Evolutionary conservation across 2,113 vertebrate species (phyloP), one percentile per base, ranked within the genome.

Genomic region (Galemys pyrenaicus): DNA sequence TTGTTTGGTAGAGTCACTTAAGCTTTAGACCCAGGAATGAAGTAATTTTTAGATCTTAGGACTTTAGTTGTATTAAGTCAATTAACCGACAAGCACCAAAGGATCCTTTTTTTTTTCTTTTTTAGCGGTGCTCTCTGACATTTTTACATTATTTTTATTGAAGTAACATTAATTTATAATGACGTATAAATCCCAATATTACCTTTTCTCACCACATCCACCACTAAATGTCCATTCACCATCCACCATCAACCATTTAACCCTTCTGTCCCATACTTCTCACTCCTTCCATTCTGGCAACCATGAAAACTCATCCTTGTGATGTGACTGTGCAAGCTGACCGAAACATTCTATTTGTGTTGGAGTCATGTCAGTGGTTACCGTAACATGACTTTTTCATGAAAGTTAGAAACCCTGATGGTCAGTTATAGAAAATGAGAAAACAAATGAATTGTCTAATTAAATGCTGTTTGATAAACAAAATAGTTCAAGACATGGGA

Each of bases 371-470:
- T 86, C 46, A 79, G 10, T 93, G 44, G 58, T 64, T 82, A 9
- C 32, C 75, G 51, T 85, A 79, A 74, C 67, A 35, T 84, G 67
- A 74, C 81, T 90, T 94, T 81, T 62, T 78, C 64, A 78, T 92
- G 74, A 81, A 89, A 85, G 87, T 78, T 51, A 87, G 83, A 94
- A 92, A 56, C 77, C 30, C 7, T 87, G 62, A 70, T 73, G 49
- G 46, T 62, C 64, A 93, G 87, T 92, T 88, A 56, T 24, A 35
- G 77, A 91, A 96, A 91, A 62, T 95, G 67, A 46, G 35, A 89
- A 87, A 92, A 89, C 26, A 73, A 5, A 32, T 77, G 56, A 83
- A 13, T 83, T 85, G 30, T 35, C 68, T 75, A 56, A 77, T 80
- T 92, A 95, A 90, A 67, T 77, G 28, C 28, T 80, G 4, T 68